Percentiles rank a stretch among this genome's conserved stretches.
Evolutionary conservation across 2,888 invertebrate genomes (phyloP).

Genomic region (Stramonita haemastoma): DNA sequence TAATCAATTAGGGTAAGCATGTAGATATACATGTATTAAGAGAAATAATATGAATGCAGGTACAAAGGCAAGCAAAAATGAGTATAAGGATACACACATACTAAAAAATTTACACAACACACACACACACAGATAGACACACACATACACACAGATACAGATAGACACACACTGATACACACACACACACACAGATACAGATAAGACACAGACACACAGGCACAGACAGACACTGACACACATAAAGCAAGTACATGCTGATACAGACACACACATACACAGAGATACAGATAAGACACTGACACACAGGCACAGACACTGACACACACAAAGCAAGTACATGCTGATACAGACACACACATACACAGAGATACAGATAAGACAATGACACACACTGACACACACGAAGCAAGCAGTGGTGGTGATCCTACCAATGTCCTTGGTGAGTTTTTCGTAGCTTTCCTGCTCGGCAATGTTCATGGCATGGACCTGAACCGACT

Average conservation of each 20-base stretch:
- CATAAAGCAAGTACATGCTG: not conserved
- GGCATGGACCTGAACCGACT: slow-evolving; percentile 87
- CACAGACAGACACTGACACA: too few relatives aligned
- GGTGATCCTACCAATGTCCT: slow-evolving; percentile 81
- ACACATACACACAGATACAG: too few relatives aligned
- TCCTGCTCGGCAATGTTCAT: slow-evolving; percentile 91
- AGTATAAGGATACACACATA: too few relatives aligned
- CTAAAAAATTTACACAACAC: too few relatives aligned
- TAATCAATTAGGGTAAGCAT: too few relatives aligned
- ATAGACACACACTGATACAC: too few relatives aligned
- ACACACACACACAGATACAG: too few relatives aligned
- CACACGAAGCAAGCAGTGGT: slow-evolving; percentile 29
- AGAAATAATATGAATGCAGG: too few relatives aligned
- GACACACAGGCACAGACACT: not conserved
- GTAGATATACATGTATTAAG: too few relatives aligned
- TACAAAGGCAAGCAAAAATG: too few relatives aligned
- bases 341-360: not conserved
- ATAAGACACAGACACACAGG: not conserved
- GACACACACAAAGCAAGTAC: slow-evolving; percentile 10
- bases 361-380: not conserved
- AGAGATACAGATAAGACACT: not conserved
- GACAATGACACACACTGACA: not conserved
- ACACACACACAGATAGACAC: too few relatives aligned
- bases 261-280: not conserved
- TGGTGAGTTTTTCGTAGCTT: slow-evolving; percentile 88